Evolutionary conservation across 2,797 vertebrate genomes (phyloP).

Genomic region (Lindbergichthys nudifrons): DNA sequence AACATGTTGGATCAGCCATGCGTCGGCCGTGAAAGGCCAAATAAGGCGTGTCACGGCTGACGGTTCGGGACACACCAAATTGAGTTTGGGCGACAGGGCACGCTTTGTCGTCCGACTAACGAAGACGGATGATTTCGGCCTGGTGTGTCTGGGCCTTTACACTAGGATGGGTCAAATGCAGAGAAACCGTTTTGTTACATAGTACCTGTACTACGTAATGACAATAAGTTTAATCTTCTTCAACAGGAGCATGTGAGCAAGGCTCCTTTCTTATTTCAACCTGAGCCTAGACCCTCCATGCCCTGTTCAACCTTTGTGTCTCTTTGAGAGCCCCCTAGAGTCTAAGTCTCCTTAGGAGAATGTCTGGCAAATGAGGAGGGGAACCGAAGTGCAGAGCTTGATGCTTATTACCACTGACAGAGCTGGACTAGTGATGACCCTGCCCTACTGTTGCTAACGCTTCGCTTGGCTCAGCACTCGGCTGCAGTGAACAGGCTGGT

Average conservation of each 20-base stretch:
- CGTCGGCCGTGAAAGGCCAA: no score
- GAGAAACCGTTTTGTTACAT: no score
- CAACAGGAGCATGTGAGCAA: constrained; percentile 59
- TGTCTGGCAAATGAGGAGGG: constrained; percentile 61
- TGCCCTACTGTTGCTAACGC: constrained; percentile 70
- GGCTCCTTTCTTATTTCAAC: constrained; percentile 41
- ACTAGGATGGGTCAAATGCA: no score
- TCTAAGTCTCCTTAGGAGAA: constrained; percentile 56
- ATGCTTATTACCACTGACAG: constrained; percentile 82
- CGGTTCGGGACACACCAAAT: no score
- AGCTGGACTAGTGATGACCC: constrained; percentile 82
- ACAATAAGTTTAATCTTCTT: no score
- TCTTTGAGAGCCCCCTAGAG: constrained; percentile 65
- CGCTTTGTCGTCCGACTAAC: no score
- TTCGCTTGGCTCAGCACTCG: constrained; percentile 66
- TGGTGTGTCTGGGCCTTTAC: no score
- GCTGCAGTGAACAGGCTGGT: constrained; percentile 62
- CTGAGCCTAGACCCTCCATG: constrained; percentile 39
- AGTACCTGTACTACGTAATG: no score
- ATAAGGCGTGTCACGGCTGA: no score
- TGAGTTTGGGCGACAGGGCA: no score
- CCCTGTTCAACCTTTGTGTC: constrained; percentile 64
- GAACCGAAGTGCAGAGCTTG: constrained; percentile 72
- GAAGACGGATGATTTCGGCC: no score
- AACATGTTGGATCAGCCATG: no score